phyloP scores from a whole-genome alignment of 2,113 vertebrate species.

The Elephas maximus region DNA sequence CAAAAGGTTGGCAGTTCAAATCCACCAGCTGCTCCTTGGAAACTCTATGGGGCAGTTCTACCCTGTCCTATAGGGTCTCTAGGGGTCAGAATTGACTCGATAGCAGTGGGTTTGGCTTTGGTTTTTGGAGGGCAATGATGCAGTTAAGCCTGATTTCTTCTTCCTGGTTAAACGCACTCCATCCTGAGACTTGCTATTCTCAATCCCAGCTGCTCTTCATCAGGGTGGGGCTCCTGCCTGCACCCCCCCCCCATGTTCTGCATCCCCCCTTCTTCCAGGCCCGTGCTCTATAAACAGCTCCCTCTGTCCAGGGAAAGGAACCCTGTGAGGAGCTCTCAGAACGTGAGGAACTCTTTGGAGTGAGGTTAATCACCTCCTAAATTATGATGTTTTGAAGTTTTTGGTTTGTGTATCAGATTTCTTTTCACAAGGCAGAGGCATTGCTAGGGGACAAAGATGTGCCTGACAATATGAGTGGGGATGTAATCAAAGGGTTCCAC shows the following conservation, averaged over 20 bases:
- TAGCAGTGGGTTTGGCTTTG: no score
- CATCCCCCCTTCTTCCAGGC: no score
- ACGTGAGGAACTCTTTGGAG: neutral
- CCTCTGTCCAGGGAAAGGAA: neutral
- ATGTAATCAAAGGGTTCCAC: neutral
- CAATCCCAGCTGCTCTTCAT: neutral
- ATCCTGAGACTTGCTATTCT: neutral
- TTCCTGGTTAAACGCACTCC: neutral
- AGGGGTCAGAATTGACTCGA: no score
- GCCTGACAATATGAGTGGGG: neutral
- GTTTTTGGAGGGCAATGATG: no score
- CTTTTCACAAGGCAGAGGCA: neutral
- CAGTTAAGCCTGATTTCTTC: neutral
- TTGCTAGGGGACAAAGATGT: neutral
- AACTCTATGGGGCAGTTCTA: no score
- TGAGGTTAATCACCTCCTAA: neutral
- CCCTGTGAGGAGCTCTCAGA: neutral
- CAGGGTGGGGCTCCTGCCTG: fast-evolving
- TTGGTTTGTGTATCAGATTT: neutral
- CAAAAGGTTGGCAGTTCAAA: no score
- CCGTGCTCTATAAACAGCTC: neutral
- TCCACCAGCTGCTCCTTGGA: no score
- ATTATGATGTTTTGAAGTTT: neutral
- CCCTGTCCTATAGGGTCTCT: no score
- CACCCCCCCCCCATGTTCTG: fast-evolving